phyloP scores from a whole-genome alignment of 2,888 invertebrate species.

The Philhelius pedissequus region DNA sequence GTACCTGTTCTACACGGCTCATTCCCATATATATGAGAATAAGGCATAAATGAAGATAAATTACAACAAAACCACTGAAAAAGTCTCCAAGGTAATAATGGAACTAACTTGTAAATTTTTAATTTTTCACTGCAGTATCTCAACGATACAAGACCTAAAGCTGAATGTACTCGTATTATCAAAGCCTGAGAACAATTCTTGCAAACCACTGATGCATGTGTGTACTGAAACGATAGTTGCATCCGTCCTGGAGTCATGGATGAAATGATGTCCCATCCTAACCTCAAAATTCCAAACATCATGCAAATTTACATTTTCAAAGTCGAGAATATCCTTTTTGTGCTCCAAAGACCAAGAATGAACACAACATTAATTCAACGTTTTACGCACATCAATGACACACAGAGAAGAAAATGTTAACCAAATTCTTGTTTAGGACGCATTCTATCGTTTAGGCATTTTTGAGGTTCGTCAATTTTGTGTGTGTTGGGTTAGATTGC shows the following conservation, averaged over 20 bases:
- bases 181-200: neutral
- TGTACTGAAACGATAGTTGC: conserved; percentile 37
- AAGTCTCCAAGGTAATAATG: conserved; percentile 18
- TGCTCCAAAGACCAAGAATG: conserved; percentile 15
- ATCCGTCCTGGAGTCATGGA: neutral
- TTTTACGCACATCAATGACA: conserved; percentile 27
- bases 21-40: neutral
- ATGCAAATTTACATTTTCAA: conserved; percentile 43
- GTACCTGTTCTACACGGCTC: neutral
- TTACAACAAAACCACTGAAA: conserved; percentile 17
- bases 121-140: conserved; percentile 23
- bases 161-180: neutral
- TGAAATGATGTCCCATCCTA: conserved; percentile 3
- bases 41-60: neutral
- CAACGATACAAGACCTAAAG: neutral
- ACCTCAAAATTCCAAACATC: conserved; percentile 31
- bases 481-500: conserved; percentile 14
- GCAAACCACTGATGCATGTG: conserved; percentile 40
- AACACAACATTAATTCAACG: conserved; percentile 2
- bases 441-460: conserved; percentile 11
- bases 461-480: conserved; percentile 39
- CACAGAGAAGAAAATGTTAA: neutral
- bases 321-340: conserved; percentile 23
- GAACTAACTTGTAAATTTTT: conserved; percentile 16
- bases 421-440: conserved; percentile 22